phyloP scores from a whole-genome alignment of 2,113 vertebrate species.

The Ciconia stormi region DNA sequence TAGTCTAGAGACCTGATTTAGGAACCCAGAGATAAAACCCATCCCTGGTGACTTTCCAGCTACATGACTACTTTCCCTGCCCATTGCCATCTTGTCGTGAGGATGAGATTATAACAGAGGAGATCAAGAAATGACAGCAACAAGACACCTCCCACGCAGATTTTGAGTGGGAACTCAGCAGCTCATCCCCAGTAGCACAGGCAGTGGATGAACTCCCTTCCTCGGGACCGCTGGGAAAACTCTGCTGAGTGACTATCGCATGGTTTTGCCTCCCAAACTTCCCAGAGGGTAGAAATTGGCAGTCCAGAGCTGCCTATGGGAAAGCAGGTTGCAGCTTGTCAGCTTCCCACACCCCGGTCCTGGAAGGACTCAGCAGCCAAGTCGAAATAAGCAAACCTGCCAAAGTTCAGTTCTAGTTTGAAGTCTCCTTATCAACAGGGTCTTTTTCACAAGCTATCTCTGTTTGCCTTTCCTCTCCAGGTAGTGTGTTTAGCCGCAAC shows the following conservation, averaged over 20 bases:
- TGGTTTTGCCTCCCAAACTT: neutral
- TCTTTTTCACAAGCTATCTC: neutral
- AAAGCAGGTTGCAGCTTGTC: neutral
- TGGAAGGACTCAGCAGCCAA: neutral
- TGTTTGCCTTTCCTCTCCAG: neutral
- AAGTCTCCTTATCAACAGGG: neutral
- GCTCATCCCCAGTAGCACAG: neutral
- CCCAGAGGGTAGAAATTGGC: accelerated
- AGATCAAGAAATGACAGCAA: neutral
- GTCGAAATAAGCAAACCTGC: neutral
- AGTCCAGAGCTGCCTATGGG: neutral
- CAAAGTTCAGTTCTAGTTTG: neutral
- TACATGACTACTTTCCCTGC: neutral
- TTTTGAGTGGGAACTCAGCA: neutral
- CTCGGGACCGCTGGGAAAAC: neutral
- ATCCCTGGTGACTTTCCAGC: neutral
- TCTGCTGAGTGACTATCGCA: neutral
- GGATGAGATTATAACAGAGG: neutral
- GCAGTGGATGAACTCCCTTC: neutral
- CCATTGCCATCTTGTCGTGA: neutral
- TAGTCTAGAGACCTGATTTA: neutral
- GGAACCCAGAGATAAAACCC: neutral
- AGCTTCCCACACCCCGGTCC: neutral
- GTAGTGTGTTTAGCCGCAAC: neutral
- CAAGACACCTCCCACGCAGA: neutral